Evolutionary conservation across 2,888 invertebrate genomes (phyloP).

Genomic region (Eupithecia inturbata): DNA sequence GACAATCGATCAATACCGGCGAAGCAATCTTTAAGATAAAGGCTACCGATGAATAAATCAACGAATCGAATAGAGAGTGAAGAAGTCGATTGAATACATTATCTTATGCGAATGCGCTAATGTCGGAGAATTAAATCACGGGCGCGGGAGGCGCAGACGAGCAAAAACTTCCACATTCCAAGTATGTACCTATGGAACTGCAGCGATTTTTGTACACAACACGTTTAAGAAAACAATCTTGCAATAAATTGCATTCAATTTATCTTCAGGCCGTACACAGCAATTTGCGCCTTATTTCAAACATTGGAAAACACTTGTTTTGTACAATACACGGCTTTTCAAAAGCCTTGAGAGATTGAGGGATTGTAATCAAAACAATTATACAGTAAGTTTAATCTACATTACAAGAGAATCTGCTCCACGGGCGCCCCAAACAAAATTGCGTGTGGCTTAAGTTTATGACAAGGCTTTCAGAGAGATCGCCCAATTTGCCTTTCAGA

Average conservation of each 20-base stretch:
- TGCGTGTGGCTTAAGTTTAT: constrained; percentile 55
- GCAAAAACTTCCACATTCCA: constrained; percentile 66
- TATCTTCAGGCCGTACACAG: constrained; percentile 13
- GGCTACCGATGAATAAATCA: constrained; percentile 52
- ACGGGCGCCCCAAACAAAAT: constrained; percentile 43
- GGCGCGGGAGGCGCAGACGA: constrained; percentile 56
- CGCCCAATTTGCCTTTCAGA: constrained; percentile 61
- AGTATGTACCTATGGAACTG: constrained; percentile 50
- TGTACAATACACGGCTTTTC: neutral
- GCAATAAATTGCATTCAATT: constrained; percentile 45
- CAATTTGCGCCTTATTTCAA: constrained; percentile 1
- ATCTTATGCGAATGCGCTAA: constrained; percentile 69
- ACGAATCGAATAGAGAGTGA: constrained; percentile 56
- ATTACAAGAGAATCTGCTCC: constrained; percentile 42
- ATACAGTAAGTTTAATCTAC: constrained; percentile 28
- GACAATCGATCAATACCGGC: constrained; percentile 40
- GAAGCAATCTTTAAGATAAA: constrained; percentile 42
- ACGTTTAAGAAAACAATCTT: constrained; percentile 50
- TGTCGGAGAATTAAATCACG: constrained; percentile 71
- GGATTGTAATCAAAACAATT: constrained; percentile 31
- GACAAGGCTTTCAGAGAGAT: constrained; percentile 56
- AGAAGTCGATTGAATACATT: constrained; percentile 65
- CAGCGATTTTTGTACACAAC: constrained; percentile 54
- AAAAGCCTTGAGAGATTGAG: constrained; percentile 21
- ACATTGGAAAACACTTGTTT: constrained; percentile 8